A percentile compares a stretch with the other conserved stretches of the same genome.
Evolutionary conservation across 2,113 vertebrate species (phyloP).

Genomic region (Pedionomus torquatus): DNA sequence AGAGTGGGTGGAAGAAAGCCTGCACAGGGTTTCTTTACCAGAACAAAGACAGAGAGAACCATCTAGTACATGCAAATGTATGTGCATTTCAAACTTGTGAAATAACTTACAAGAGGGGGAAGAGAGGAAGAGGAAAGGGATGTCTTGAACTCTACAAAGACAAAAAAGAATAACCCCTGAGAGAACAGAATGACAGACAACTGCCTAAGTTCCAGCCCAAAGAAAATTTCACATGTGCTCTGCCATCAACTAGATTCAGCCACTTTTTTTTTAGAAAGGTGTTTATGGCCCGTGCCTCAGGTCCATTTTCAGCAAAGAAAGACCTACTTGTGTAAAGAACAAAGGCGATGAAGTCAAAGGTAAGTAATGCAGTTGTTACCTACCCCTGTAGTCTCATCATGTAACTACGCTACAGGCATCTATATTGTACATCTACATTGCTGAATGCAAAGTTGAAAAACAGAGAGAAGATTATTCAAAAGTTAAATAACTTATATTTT

Average conservation of each 20-base stretch:
- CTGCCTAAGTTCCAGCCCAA: not conserved
- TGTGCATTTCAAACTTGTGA: not conserved
- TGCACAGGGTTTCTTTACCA: not conserved
- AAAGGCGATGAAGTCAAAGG: not conserved
- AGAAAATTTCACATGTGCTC: not conserved
- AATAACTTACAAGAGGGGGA: not conserved
- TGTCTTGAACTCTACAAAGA: not conserved
- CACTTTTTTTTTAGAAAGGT: not conserved
- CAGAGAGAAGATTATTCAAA: not conserved
- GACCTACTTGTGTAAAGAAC: not conserved
- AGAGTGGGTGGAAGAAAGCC: not conserved
- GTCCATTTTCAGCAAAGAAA: not conserved
- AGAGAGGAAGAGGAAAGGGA: not conserved
- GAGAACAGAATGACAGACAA: not conserved
- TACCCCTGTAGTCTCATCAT: accelerated
- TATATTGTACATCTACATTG: not conserved
- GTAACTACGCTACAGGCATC: not conserved
- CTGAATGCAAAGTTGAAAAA: not conserved
- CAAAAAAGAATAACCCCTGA: not conserved
- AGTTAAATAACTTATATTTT: not conserved
- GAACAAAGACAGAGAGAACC: not conserved
- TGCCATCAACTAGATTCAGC: not conserved
- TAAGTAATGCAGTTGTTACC: not conserved
- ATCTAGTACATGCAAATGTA: not conserved
- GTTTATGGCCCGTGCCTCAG: not conserved